These are phyloP conservation scores for Acanthosoma haemorrhoidale DNA, from an alignment of 2,888 invertebrate species.

Conservation along the genomic window DNA sequence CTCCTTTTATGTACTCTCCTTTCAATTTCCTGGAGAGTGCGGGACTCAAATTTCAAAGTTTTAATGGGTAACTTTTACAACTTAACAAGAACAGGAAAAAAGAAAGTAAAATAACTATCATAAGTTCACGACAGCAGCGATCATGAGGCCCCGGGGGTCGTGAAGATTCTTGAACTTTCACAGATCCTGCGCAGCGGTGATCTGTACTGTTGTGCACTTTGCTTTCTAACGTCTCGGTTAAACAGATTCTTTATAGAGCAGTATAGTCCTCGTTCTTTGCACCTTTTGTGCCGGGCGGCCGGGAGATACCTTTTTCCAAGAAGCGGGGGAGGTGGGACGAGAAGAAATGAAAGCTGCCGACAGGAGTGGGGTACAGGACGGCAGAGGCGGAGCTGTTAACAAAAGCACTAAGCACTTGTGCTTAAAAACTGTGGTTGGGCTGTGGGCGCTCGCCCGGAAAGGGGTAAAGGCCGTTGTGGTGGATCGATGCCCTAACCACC, in stretches of 20 bases:
- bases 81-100: too few species aligned
- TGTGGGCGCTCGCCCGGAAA: too few species aligned
- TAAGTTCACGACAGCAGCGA: background rate
- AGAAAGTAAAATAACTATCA: background rate
- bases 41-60: too few species aligned
- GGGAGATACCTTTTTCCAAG: background rate
- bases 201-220: background rate
- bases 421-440: too few species aligned
- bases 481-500: too few species aligned
- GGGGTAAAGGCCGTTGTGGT: too few species aligned
- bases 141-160: background rate
- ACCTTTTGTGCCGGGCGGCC: background rate
- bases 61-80: background rate
- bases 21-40: background rate
- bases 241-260: background rate
- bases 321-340: too few species aligned
- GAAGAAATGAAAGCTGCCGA: background rate
- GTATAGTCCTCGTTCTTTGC: background rate
- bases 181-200: background rate
- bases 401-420: too few species aligned
- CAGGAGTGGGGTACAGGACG: background rate
- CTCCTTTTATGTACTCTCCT: background rate
- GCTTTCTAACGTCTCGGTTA: background rate
- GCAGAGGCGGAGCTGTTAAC: too few species aligned
- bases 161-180: background rate